These are phyloP conservation scores for Drosophila cognata DNA, from an alignment of 2,888 invertebrate genomes.

Conservation along the genomic window DNA sequence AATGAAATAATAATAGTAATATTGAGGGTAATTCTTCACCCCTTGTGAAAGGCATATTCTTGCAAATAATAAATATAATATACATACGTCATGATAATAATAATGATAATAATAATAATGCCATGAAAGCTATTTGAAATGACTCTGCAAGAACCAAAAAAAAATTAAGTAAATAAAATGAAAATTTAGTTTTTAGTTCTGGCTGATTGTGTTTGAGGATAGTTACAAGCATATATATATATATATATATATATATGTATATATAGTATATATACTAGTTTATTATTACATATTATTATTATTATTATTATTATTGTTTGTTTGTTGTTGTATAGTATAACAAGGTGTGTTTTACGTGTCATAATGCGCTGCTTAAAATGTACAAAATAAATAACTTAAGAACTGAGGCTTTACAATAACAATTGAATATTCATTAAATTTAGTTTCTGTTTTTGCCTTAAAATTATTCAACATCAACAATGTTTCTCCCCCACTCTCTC, in stretches of 20 bases:
- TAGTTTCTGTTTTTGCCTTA: constrained; percentile 60
- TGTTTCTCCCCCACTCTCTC: constrained; percentile 44
- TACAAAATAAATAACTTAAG: constrained; percentile 78
- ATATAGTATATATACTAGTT: constrained; percentile 1
- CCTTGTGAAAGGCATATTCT: constrained; percentile 53
- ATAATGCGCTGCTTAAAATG: constrained; percentile 72
- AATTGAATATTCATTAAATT: constrained; percentile 62
- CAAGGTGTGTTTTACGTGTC: constrained; percentile 62
- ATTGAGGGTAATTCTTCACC: constrained; percentile 21
- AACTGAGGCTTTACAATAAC: constrained; percentile 76
- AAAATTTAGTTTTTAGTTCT: constrained; percentile 11
- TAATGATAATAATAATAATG: constrained; percentile 36
- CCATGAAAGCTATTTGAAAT: constrained; percentile 60
- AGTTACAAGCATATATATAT: constrained; percentile 19
- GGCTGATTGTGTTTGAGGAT: constrained; percentile 26
- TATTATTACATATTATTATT: constrained; percentile 38
- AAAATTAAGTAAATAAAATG: constrained; percentile 27
- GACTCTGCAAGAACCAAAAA: constrained; percentile 48
- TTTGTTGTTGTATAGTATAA: constrained; percentile 61
- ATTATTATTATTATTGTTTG: constrained; percentile 33
- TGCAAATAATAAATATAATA: constrained; percentile 33
- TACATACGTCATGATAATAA: constrained; percentile 28
- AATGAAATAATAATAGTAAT: constrained; percentile 35
- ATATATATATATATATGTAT: not conserved
- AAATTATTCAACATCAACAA: constrained; percentile 78